Evolutionary conservation across 2,888 invertebrate genomes (phyloP), one percentile per base, ranked within the genome.

Genomic region (Synanthedon formicaeformis): DNA sequence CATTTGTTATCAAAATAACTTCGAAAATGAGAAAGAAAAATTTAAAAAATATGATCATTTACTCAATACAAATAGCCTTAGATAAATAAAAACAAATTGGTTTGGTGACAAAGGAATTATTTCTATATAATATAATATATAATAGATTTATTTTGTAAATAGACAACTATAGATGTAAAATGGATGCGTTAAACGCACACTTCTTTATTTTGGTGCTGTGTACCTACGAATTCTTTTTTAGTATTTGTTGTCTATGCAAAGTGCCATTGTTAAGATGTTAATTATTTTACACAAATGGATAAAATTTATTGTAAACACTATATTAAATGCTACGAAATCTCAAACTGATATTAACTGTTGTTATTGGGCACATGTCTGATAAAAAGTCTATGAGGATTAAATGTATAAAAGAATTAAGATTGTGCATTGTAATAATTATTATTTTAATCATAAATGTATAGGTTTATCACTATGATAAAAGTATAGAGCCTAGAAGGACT

Each of bases 61-160:
- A 23, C 23, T 23, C 5, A 5, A 23, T 34, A 8, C 1, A 34
- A 34, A 34, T 10, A 8, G 3, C 8, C 8, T 27, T 27, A 27
- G n/a, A n/a, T 23, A 4, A 23, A 23, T 27, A 34, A 34, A 10
- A 34, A 10, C 10, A 34, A 10, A 1, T 34, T 34, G 34, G 8
- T 34, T 34, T 45, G 14, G 45, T 45, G 45, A 14, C 45, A 69
- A 70, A 67, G 70, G 75, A 60, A 52, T 54, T 66, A 45, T 62
- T 64, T 80, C 75, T 78, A 78, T 70, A 78, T 75, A n/a, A n/a
- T 78, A 78, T 70, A 78, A 1, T 16, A 16, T 77, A 76, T 49
- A 50, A 53, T 48, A 45, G 45, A 45, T 45, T 13, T 45, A 34
- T 34, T 10, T 34, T 34, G 34, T 34, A 34, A 34, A 34, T 34